Conservation (phyloP, 35 echinoderm and acorn worm genomes). For the Apostichopus parvimensis region DNA sequence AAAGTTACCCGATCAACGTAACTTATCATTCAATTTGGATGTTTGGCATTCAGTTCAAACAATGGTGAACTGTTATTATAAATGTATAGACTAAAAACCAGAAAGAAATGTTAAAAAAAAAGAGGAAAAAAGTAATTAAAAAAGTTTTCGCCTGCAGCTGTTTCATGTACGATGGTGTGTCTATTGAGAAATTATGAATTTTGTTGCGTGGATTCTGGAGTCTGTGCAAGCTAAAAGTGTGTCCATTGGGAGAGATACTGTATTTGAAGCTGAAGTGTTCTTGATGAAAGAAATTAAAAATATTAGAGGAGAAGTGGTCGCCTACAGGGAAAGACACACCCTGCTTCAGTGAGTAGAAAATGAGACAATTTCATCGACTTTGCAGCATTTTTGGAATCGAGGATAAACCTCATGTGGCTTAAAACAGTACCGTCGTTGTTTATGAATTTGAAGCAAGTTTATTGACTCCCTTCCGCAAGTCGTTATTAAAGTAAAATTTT, state of each 20-base stretch:
- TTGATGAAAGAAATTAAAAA: background rate
- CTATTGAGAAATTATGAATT: background rate
- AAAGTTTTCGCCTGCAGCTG: conserved; percentile 2
- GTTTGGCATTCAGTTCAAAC: background rate
- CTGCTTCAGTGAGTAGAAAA: background rate
- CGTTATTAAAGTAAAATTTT: too few species aligned
- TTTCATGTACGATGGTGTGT: background rate
- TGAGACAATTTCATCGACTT: background rate
- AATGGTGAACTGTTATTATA: background rate
- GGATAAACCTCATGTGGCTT: background rate
- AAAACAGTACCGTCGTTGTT: background rate
- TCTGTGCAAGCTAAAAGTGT: background rate
- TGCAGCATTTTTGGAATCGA: background rate
- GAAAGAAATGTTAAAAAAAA: background rate
- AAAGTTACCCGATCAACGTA: background rate
- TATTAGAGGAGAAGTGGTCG: background rate
- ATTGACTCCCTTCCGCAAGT: background rate
- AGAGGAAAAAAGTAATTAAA: background rate
- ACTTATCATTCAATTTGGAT: background rate
- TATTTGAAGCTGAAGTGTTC: background rate
- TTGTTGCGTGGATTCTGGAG: background rate
- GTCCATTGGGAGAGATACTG: conserved; percentile 6
- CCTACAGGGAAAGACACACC: conserved; percentile 15
- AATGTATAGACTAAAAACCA: background rate
- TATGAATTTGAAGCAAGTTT: background rate